phyloP scores from a whole-genome alignment of 2,888 invertebrate species.

The Erebia ligea region DNA sequence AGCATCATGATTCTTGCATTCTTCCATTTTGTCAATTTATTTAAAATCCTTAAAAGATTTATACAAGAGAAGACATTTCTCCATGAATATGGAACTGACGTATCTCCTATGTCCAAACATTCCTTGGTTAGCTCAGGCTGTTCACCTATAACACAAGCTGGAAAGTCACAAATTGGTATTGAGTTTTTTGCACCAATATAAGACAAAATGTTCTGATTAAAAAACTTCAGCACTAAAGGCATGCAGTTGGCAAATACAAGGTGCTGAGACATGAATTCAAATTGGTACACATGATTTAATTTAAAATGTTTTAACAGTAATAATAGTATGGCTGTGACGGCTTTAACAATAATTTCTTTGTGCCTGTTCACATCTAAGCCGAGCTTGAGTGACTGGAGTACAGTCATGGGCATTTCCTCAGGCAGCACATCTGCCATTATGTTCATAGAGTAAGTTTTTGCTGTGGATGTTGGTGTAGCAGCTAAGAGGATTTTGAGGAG shows the following conservation, averaged over 20 bases:
- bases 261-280: slow-evolving; percentile 99
- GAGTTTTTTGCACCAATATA: slow-evolving; percentile 97
- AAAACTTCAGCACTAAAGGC: slow-evolving; percentile 98
- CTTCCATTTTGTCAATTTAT: slow-evolving; percentile 99
- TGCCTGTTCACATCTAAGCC: slow-evolving; percentile 99
- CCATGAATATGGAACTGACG: slow-evolving; percentile 95
- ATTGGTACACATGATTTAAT: slow-evolving; percentile 98
- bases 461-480: slow-evolving; percentile 99
- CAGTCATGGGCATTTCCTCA: slow-evolving; percentile 98
- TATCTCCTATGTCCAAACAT: slow-evolving; percentile 93
- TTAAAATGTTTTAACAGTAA: slow-evolving; percentile 98
- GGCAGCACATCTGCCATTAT: slow-evolving; percentile 99
- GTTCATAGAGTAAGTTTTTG: slow-evolving; percentile 98
- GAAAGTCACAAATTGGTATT: slow-evolving; percentile 97
- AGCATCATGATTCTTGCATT: slow-evolving; percentile 99
- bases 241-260: slow-evolving; percentile 99
- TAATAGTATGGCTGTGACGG: slow-evolving; percentile 94
- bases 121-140: slow-evolving; percentile 97
- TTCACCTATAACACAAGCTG: slow-evolving; percentile 97
- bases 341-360: slow-evolving; percentile 99
- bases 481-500: slow-evolving; percentile 97
- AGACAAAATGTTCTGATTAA: slow-evolving; percentile 98
- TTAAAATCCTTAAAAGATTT: slow-evolving; percentile 96
- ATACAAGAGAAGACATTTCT: slow-evolving; percentile 99
- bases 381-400: slow-evolving; percentile 96